A percentile compares a stretch with the other conserved stretches of the same genome.
Conservation (phyloP, 2,797 vertebrate genomes). For the Parauchenoglanis ngamensis region DNA sequence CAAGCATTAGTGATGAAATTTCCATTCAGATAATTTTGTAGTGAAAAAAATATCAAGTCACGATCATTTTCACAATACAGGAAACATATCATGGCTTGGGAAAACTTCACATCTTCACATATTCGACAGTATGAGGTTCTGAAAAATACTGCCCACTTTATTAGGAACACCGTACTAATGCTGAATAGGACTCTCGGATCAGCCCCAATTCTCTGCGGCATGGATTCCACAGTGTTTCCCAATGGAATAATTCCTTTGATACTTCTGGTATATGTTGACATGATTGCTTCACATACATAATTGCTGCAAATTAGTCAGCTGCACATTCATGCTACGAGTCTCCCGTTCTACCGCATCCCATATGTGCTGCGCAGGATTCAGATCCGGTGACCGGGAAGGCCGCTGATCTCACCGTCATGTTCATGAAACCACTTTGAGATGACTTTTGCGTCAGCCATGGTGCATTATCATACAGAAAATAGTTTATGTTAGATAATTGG, state of each 20-base stretch:
- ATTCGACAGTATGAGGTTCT: neutral
- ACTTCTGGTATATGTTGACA: neutral
- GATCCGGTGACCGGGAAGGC: neutral
- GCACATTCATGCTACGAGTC: neutral
- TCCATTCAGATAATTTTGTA: neutral
- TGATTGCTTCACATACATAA: neutral
- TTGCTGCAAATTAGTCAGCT: neutral
- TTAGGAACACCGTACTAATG: neutral
- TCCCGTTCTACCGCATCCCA: neutral
- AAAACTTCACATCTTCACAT: neutral
- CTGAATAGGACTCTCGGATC: neutral
- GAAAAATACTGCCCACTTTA: neutral
- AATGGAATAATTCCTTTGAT: neutral
- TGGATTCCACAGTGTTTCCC: neutral
- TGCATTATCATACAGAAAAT: neutral
- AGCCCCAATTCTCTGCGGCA: neutral
- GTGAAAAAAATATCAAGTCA: neutral
- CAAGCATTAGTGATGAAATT: neutral
- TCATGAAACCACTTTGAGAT: neutral
- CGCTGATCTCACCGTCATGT: neutral
- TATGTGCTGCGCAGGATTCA: neutral
- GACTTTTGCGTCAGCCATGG: neutral
- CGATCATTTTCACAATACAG: neutral
- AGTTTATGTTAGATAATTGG: too few species aligned
- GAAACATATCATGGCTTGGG: neutral